phyloP scores from a whole-genome alignment of 2,113 vertebrate species.

The Neopipo cinnamomea region DNA sequence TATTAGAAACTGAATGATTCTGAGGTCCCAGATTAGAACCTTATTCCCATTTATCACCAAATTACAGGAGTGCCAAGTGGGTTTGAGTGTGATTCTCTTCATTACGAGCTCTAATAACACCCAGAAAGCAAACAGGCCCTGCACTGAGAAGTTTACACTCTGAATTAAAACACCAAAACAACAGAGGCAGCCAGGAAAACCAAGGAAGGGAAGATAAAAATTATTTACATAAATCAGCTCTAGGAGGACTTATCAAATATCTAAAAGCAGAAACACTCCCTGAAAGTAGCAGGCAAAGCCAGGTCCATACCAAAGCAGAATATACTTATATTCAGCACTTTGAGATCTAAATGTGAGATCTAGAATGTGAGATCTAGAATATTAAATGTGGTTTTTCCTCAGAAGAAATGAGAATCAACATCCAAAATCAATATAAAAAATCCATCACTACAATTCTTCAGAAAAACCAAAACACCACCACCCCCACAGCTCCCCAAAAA shows the following conservation, averaged over 20 bases:
- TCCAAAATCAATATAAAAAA: not conserved
- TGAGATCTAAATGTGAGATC: not conserved
- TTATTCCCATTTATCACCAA: not conserved
- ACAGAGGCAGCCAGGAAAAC: not conserved
- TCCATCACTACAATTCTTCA: not conserved
- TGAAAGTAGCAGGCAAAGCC: not conserved
- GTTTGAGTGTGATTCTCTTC: not conserved
- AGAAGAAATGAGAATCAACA: not conserved
- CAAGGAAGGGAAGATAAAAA: not conserved
- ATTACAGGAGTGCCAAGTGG: not conserved
- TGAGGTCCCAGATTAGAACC: not conserved
- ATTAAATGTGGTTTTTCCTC: fast-evolving
- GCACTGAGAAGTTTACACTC: not conserved
- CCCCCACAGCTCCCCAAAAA: fast-evolving
- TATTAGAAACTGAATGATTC: not conserved
- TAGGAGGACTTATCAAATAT: not conserved
- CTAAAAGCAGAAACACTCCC: not conserved
- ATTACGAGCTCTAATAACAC: not conserved
- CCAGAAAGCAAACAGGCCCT: not conserved
- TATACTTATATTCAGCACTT: not conserved
- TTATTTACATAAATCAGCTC: not conserved
- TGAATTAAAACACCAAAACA: not conserved
- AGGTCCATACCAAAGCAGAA: not conserved
- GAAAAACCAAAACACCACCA: not conserved
- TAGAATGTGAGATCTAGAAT: not conserved